Conservation (phyloP, 2,888 invertebrate species). For the Eledona agricola region DNA sequence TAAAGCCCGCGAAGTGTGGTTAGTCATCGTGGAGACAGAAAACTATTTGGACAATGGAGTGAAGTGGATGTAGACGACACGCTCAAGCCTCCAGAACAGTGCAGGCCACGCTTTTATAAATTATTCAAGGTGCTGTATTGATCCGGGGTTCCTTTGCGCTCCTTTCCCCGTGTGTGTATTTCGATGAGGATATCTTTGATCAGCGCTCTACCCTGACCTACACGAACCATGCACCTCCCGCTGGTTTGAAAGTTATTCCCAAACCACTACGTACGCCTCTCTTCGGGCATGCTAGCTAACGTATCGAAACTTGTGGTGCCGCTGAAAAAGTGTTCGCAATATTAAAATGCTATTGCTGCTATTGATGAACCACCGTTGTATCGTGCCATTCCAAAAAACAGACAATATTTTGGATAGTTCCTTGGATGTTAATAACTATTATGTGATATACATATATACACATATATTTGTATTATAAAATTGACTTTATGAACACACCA, state of each 20-base stretch:
- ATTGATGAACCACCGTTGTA: no score
- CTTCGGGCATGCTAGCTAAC: no score
- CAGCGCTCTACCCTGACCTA: slow-evolving; percentile 36
- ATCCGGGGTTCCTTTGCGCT: slow-evolving; percentile 59
- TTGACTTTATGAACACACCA: no score
- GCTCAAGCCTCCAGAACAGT: slow-evolving; percentile 55
- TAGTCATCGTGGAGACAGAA: slow-evolving; percentile 42
- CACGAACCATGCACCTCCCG: slow-evolving; percentile 31
- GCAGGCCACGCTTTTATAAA: slow-evolving; percentile 61
- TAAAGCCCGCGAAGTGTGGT: slow-evolving; percentile 44
- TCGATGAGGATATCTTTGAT: slow-evolving; percentile 34
- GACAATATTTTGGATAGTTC: no score
- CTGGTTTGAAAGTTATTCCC: slow-evolving; percentile 19
- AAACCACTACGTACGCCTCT: slow-evolving; percentile 9
- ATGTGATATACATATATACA: no score
- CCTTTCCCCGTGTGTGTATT: slow-evolving; percentile 46
- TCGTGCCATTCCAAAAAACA: no score
- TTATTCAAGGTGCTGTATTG: slow-evolving; percentile 62
- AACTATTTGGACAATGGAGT: slow-evolving; percentile 55
- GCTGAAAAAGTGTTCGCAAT: no score
- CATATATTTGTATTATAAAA: no score
- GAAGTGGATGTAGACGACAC: slow-evolving; percentile 50
- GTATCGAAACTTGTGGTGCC: no score
- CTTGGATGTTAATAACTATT: no score
- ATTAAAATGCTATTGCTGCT: no score